Conservation (phyloP, 2,888 invertebrate genomes). For the Agrochola circellaris region DNA sequence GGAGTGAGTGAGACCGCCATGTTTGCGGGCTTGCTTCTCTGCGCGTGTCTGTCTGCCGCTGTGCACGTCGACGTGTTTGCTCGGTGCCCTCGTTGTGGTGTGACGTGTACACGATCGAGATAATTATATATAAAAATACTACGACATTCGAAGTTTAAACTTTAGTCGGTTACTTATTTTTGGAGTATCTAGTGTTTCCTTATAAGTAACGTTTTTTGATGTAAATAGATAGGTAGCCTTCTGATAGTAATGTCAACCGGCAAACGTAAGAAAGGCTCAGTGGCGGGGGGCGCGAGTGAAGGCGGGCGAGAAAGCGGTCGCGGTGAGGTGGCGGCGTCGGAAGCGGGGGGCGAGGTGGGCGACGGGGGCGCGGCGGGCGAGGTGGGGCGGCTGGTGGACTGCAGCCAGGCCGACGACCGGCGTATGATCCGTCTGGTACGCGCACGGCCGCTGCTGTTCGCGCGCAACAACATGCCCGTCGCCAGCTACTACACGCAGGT, state of each 20-base stretch:
- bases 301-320: constrained; percentile 21
- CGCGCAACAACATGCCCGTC: constrained; percentile 87
- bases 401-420: constrained; percentile 86
- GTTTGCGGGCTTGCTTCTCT: constrained; percentile 81
- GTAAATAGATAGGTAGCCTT: background rate
- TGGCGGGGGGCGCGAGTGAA: constrained; percentile 23
- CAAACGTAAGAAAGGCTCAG: constrained; percentile 50
- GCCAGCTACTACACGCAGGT: constrained; percentile 87
- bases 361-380: constrained; percentile 54
- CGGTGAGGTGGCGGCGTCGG: constrained; percentile 26
- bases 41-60: constrained; percentile 87
- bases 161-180: background rate
- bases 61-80: constrained; percentile 84
- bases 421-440: constrained; percentile 84
- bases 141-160: constrained; percentile 10
- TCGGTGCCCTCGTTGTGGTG: constrained; percentile 74
- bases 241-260: constrained; percentile 41
- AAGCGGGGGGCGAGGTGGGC: constrained; percentile 23
- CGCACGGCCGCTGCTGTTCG: constrained; percentile 84
- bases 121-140: constrained; percentile 39
- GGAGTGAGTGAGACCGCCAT: constrained; percentile 75
- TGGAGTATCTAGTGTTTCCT: constrained; percentile 14
- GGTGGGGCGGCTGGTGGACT: constrained; percentile 84
- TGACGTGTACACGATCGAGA: constrained; percentile 71
- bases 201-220: background rate